Base-by-base conservation (phyloP, 2,888 invertebrate genomes). In the Aphrophora alni region DNA sequence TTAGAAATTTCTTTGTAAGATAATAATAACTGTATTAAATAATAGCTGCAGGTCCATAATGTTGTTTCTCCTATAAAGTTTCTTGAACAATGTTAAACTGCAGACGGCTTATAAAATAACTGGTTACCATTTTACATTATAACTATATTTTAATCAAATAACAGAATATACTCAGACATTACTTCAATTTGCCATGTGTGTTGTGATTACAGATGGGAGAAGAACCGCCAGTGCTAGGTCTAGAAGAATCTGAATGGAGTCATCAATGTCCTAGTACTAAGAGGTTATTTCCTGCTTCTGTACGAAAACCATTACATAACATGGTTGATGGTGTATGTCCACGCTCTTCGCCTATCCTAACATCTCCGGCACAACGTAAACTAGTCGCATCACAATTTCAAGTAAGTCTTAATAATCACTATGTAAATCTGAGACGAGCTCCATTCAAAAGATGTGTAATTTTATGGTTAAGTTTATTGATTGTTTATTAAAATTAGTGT, bases 281-380 rank as follows among this genome's bases (percentile, higher is more conserved):
- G 83, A 93, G 95, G 84, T 89, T 97, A 84, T 95, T 95, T 86
- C 95, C 96, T 5, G 95, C 95, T 86, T 93, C 94, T 82, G 94
- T 97, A 38, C 92, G 98, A 33, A 93, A 93, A 85, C 96, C 97
- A 75, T 89, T 97, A 88, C 92, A 94, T 82, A 95, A 97, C 88
- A 91, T 97, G 91, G 93, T 98, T 28, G 93, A 94, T 87, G 96
- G 95, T 77, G 92, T 94, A 82, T 95, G 95, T 87, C 95, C 95
- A 5, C 91, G 92, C 82, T 78, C 83, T 27, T 38, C 71, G 14
- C 68, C 77, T 12, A 44, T 70, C n/a, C 74, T 78, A 24, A 75
- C 82, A 21, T 10, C 27, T 38, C 3, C 27, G 12, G n/a, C 33
- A 21, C 79, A 74, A 14, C 69, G 85, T 25, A 83, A 84, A 76